Evolutionary conservation across 1,140 invertebrate genomes (phyloP).

Genomic region (Octopus bimaculoides): DNA sequence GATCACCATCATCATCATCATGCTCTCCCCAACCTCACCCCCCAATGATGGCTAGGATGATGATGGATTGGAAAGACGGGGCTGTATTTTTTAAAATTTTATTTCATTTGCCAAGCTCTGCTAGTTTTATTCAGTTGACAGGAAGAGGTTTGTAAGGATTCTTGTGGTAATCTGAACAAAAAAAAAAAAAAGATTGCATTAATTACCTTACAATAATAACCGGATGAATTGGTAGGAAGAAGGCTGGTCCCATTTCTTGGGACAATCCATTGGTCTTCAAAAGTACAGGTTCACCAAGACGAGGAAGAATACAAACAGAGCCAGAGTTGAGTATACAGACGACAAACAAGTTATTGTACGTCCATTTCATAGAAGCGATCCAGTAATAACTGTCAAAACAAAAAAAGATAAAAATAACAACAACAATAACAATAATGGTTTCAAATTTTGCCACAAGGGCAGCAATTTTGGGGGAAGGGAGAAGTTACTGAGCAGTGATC

Average conservation of each 20-base stretch:
- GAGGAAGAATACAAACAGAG: conserved; percentile 44
- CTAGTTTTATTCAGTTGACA: conserved; percentile 24
- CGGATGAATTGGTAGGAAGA: conserved; percentile 54
- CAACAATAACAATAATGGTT: not conserved
- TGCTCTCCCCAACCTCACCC: no score
- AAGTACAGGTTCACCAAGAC: conserved; percentile 51
- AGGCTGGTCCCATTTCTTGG: conserved; percentile 49
- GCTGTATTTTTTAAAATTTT: conserved; percentile 1
- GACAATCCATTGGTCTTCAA: conserved; percentile 45
- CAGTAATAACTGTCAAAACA: conserved; percentile 44
- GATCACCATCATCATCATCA: no score
- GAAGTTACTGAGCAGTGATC: no score
- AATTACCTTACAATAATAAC: conserved; percentile 41
- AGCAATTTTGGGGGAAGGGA: no score
- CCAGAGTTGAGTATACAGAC: conserved; percentile 51
- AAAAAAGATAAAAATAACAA: conserved; percentile 5
- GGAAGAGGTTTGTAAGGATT: not conserved
- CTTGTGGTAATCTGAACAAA: not conserved
- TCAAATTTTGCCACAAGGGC: no score
- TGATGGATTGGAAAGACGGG: no score
- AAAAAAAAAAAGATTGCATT: not conserved
- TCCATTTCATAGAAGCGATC: conserved; percentile 53
- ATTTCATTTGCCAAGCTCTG: conserved; percentile 26
- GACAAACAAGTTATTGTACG: conserved; percentile 51
- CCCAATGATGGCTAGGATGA: no score